These are phyloP conservation scores for Cheumatopsyche charites DNA, from an alignment of 1,140 invertebrate species.

Conservation along the genomic window DNA sequence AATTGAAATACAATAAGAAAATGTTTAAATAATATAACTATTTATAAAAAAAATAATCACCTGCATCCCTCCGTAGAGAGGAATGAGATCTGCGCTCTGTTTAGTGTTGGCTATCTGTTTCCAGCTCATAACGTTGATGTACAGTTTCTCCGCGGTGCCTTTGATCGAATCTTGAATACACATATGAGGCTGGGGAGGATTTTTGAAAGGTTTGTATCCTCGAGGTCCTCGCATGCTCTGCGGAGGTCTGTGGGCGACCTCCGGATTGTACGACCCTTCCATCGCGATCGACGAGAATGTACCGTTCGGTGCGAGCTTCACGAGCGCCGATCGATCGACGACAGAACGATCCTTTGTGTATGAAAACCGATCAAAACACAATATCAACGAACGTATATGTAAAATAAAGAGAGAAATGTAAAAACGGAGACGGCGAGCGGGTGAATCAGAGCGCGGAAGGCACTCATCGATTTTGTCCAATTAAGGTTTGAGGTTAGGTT, in stretches of 20 bases:
- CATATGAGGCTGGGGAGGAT: constrained; percentile 76
- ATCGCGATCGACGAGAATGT: too few species aligned
- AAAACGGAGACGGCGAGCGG: too few species aligned
- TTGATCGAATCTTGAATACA: constrained; percentile 72
- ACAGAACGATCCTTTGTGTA: too few species aligned
- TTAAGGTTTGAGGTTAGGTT: constrained; percentile 15
- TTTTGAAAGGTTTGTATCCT: constrained; percentile 61
- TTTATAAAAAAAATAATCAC: constrained; percentile 51
- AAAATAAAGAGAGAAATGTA: too few species aligned
- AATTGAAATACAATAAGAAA: not conserved
- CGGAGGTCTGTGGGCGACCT: constrained; percentile 16
- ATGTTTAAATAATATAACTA: not conserved
- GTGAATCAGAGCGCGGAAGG: not conserved
- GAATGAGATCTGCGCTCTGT: constrained; percentile 67
- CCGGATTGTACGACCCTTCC: constrained; percentile 38
- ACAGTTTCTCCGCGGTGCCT: constrained; percentile 62
- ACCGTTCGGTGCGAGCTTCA: too few species aligned
- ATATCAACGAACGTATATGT: too few species aligned
- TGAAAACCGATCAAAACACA: too few species aligned
- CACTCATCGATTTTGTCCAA: constrained; percentile 11
- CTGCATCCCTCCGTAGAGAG: constrained; percentile 73
- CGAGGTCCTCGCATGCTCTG: constrained; percentile 21
- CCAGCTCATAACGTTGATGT: constrained; percentile 75
- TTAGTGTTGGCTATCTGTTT: constrained; percentile 71
- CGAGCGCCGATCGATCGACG: not conserved